Base-by-base conservation (phyloP, 2,888 invertebrate species). In the Coelogynopora nodosa region DNA sequence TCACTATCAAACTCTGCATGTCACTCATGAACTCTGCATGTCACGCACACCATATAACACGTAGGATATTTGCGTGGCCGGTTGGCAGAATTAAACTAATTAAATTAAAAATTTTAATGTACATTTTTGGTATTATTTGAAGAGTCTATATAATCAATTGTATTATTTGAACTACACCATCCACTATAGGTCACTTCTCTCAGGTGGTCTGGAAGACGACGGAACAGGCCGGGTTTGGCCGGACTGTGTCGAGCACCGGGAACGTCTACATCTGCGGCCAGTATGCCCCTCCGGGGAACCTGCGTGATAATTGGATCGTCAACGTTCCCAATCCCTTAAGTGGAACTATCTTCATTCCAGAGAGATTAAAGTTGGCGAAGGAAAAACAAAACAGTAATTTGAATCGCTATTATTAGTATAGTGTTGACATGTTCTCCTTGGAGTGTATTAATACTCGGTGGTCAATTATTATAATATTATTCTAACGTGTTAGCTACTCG, bases 121-220 rank as follows among this genome's bases (percentile, higher is more conserved):
- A n/a, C n/a, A n/a, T n/a, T n/a, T n/a, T n/a, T n/a, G n/a, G n/a
- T n/a, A n/a, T n/a, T n/a, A n/a, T n/a, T n/a, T n/a, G n/a, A n/a
- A n/a, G n/a, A n/a, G n/a, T n/a, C n/a, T n/a, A n/a, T n/a, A n/a
- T n/a, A n/a, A n/a, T n/a, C n/a, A n/a, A n/a, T n/a, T n/a, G n/a
- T 26, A 67, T 0, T 27, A 27, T 28, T 26, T 2, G 26, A 27
- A 26, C 74, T 0, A 74, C 74, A 0, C 2, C 28, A 2, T 2
- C 2, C n/a, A n/a, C n/a, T n/a, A n/a, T n/a, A 82, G 82, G 82
- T 30, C 82, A 82, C 82, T 82, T 82, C 82, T 30, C 82, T 30
- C 82, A 82, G 82, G 82, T 82, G 0, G 82, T 82, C 0, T 82
- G 82, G 82, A 82, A 82, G 82, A 23, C 82, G 30, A 30, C 82